These are phyloP conservation scores for Axea sp. DNA, from an alignment of 2,888 invertebrate species.

Conservation along the genomic window DNA sequence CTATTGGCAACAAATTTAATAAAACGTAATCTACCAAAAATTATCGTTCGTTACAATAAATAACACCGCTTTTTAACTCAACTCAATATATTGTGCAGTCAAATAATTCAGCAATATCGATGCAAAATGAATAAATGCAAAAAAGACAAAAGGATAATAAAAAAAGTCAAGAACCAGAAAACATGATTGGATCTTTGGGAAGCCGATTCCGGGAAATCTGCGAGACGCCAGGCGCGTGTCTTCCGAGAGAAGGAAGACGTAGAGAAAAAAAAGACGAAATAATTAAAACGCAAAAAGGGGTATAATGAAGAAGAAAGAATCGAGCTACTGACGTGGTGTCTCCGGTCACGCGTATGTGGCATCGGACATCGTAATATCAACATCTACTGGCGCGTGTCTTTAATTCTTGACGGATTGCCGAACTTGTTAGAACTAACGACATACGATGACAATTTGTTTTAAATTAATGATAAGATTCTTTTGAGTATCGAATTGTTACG, in stretches of 20 bases:
- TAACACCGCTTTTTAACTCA: slow-evolving; percentile 12
- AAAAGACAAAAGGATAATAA: slow-evolving; percentile 34
- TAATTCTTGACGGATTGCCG: slow-evolving; percentile 65
- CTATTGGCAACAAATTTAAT: not conserved
- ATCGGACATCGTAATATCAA: slow-evolving; percentile 68
- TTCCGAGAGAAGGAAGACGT: slow-evolving; percentile 68
- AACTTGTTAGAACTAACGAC: slow-evolving; percentile 10
- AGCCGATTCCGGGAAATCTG: slow-evolving; percentile 69
- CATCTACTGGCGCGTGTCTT: slow-evolving; percentile 72
- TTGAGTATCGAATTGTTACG: too few species aligned
- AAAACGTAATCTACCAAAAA: too few species aligned
- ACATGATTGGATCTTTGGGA: slow-evolving; percentile 42
- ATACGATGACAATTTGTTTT: too few species aligned
- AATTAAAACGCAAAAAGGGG: slow-evolving; percentile 54
- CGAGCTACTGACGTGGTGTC: slow-evolving; percentile 67
- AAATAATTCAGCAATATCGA: slow-evolving; percentile 29
- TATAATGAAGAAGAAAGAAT: slow-evolving; percentile 43
- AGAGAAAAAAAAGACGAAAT: slow-evolving; percentile 59
- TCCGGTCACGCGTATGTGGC: slow-evolving; percentile 73
- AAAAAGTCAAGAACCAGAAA: slow-evolving; percentile 15
- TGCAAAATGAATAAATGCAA: slow-evolving; percentile 27
- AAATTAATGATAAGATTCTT: too few species aligned
- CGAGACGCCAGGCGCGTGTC: slow-evolving; percentile 72
- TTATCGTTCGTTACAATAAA: too few species aligned
- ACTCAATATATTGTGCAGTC: slow-evolving; percentile 10